These are phyloP conservation scores for Coelopa pilipes DNA, from an alignment of 2,888 invertebrate species.

Conservation along the genomic window DNA sequence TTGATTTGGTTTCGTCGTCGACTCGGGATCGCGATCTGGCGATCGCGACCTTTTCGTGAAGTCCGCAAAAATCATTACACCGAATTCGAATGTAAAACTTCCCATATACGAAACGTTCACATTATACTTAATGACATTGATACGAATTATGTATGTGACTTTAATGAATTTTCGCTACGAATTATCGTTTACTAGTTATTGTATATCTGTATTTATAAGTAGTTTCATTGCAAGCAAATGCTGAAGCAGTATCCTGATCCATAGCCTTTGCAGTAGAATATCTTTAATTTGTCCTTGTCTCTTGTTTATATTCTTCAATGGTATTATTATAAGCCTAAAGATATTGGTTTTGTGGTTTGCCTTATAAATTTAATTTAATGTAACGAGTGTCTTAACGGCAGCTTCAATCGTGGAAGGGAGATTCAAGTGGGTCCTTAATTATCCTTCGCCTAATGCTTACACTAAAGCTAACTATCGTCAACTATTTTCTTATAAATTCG, in stretches of 20 bases:
- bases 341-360: too few species aligned
- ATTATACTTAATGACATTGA: too few species aligned
- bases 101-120: too few species aligned
- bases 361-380: slow-evolving; percentile 4
- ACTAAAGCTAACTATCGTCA: slow-evolving; percentile 1
- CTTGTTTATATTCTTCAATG: slow-evolving; percentile 16
- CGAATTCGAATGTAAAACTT: too few species aligned
- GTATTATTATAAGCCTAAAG: neutral
- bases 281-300: neutral
- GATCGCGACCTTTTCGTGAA: too few species aligned
- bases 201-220: neutral
- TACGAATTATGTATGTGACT: too few species aligned
- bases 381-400: slow-evolving; percentile 15
- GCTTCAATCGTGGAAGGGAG: slow-evolving; percentile 26
- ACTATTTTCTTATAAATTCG: slow-evolving; percentile 63
- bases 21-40: too few species aligned
- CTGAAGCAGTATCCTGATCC: slow-evolving; percentile 12
- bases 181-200: too few species aligned
- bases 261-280: neutral
- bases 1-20: too few species aligned
- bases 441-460: neutral
- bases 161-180: too few species aligned
- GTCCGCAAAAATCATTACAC: too few species aligned
- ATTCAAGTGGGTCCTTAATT: slow-evolving; percentile 1
- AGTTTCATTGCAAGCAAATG: slow-evolving; percentile 16